A percentile compares a stretch with the other conserved stretches of the same genome.
These are phyloP conservation scores for Pelvicachromis taeniatus DNA, from an alignment of 2,113 vertebrate species.

Conservation along the genomic window DNA sequence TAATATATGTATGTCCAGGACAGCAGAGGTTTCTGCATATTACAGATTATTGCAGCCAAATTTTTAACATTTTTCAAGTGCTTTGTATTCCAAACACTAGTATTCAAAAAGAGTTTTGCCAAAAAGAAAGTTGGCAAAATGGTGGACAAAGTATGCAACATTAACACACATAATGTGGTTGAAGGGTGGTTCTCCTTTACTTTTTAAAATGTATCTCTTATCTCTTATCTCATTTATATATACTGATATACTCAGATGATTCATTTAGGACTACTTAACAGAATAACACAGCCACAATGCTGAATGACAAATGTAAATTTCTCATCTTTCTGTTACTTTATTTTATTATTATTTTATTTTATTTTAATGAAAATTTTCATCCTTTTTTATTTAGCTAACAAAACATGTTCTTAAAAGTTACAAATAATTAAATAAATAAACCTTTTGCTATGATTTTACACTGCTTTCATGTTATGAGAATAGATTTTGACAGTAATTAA, in stretches of 20 bases:
- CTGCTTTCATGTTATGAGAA: background rate
- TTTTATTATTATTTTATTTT: background rate
- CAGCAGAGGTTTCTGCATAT: too few relatives aligned
- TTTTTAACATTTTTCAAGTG: too few relatives aligned
- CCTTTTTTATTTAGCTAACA: background rate
- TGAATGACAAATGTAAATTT: background rate
- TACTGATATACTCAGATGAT: too few relatives aligned
- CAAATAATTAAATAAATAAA: fast-evolving
- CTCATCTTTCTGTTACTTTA: background rate
- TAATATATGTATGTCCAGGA: background rate
- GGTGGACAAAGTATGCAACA: too few relatives aligned
- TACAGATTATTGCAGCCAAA: too few relatives aligned
- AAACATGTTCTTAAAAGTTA: background rate
- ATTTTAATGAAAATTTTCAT: background rate
- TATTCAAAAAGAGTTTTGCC: too few relatives aligned
- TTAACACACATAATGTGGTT: too few relatives aligned
- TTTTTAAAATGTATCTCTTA: too few relatives aligned
- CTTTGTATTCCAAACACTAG: too few relatives aligned
- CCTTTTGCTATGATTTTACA: background rate
- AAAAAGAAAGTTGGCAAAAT: too few relatives aligned
- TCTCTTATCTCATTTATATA: too few relatives aligned
- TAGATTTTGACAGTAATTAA: background rate
- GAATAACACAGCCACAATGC: background rate
- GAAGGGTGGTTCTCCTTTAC: too few relatives aligned
- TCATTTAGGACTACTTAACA: background rate